Evolutionary conservation across 2,113 vertebrate genomes (phyloP).

Genomic region (Hippoglossus stenolepis): DNA sequence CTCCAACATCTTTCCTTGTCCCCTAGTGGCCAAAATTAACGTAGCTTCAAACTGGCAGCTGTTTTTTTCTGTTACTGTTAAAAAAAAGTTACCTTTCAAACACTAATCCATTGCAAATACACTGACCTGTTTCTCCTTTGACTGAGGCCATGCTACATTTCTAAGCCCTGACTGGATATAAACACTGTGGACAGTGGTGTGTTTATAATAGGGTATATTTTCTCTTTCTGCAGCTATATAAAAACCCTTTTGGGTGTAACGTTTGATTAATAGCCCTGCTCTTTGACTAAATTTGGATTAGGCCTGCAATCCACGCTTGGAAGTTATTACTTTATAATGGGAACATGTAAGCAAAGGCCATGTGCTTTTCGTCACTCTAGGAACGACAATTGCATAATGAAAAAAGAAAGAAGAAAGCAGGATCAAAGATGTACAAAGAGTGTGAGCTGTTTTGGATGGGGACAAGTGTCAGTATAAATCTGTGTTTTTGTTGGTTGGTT

Average conservation of each 20-base stretch:
- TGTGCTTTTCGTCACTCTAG: slow-evolving; percentile 66
- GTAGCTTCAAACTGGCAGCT: neutral
- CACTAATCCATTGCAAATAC: neutral
- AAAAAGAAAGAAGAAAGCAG: slow-evolving; percentile 2
- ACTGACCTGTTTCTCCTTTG: neutral
- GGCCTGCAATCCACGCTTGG: slow-evolving; percentile 28
- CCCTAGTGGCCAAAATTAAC: neutral
- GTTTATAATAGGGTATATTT: slow-evolving; percentile 57
- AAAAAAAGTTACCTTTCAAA: slow-evolving; percentile 13
- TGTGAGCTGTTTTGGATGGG: slow-evolving; percentile 1
- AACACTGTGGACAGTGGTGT: slow-evolving; percentile 31
- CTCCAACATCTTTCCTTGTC: neutral
- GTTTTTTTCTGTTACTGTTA: neutral
- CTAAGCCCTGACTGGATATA: slow-evolving; percentile 38
- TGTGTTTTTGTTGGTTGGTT: slow-evolving; percentile 28
- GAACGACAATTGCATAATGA: slow-evolving; percentile 29
- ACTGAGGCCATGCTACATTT: slow-evolving; percentile 18
- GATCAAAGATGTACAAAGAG: slow-evolving; percentile 12
- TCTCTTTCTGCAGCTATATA: slow-evolving; percentile 25
- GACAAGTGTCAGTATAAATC: neutral
- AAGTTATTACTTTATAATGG: slow-evolving; percentile 75
- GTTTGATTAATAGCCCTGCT: slow-evolving; percentile 63
- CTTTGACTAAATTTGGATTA: slow-evolving; percentile 59
- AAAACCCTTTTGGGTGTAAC: slow-evolving; percentile 45
- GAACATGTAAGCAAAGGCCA: slow-evolving; percentile 76